These are phyloP conservation scores for Acropternis orthonyx DNA, from an alignment of 2,797 vertebrate genomes.

Conservation along the genomic window DNA sequence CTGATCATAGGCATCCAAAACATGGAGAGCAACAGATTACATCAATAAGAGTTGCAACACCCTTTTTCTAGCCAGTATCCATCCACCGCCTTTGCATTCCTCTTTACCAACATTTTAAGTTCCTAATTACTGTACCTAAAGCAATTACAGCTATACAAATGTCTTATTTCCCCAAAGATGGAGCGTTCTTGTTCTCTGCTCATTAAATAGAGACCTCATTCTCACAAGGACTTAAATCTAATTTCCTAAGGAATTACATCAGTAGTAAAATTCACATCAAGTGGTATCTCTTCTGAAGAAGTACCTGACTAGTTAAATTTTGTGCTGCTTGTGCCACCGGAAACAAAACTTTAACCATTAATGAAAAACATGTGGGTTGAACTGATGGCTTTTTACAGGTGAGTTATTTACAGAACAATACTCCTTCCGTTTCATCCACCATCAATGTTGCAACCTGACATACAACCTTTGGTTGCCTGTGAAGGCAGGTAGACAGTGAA, in stretches of 20 bases:
- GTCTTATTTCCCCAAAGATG: neutral
- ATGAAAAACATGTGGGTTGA: neutral
- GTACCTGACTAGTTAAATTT: neutral
- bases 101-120: neutral
- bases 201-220: neutral
- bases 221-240: neutral
- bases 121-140: neutral
- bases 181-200: neutral
- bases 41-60: neutral
- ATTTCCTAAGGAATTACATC: neutral
- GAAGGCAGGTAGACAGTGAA: neutral
- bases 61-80: neutral
- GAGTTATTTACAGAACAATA: neutral
- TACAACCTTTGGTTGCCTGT: neutral
- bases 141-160: neutral
- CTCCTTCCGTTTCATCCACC: neutral
- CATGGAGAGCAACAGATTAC: neutral
- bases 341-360: neutral
- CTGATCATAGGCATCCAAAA: neutral
- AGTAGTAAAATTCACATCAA: neutral
- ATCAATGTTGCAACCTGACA: neutral
- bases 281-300: neutral
- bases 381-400: neutral
- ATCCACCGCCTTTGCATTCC: neutral
- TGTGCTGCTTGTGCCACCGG: neutral